Evolutionary conservation across 2,888 invertebrate species (phyloP), one percentile per base, ranked within the genome.

Genomic region (Drosophila sordidapex): DNA sequence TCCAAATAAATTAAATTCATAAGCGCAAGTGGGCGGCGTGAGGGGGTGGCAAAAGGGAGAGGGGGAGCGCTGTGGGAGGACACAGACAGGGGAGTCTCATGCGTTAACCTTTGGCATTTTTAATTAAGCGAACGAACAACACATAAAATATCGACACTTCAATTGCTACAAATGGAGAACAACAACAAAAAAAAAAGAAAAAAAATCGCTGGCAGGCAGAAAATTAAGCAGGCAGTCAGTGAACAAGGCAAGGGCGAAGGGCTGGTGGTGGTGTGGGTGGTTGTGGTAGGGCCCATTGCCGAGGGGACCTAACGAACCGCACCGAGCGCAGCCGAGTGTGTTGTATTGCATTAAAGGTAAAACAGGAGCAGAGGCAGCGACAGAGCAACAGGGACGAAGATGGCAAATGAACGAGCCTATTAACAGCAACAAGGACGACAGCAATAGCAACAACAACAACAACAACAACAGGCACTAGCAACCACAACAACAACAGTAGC

Each of bases 81-180:
- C 11, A 35, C 25, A 31, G 53, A 21, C 21, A 33, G 13, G 25
- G 43, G 15, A 0, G 57, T 21, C 57, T 56, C 59, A 81, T 81
- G 85, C 81, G 76, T 89, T 87, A 87, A 89, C 87, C 87, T 87
- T 89, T 87, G 86, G 86, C 89, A 87, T 87, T 87, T 87, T 89
- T 89, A 89, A 89, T 87, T 89, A 89, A 89, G 76, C 78, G 88
- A 82, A 79, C 82, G 83, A 82, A 82, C 86, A 89, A 76, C 80
- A 83, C 86, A 89, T 87, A 85, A 87, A 89, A 87, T 87, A 87
- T 87, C 86, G 86, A 89, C 89, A 87, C 89, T 87, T 85, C 85
- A 89, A 85, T 87, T 85, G 89, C 83, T 76, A 70, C 73, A 86
- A 74, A 70, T 46, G 46, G 8, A 46, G 78, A 73, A 59, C 74